Evolutionary conservation across 2,797 vertebrate species (phyloP).

Genomic region (Melanotaenia trifasciata): DNA sequence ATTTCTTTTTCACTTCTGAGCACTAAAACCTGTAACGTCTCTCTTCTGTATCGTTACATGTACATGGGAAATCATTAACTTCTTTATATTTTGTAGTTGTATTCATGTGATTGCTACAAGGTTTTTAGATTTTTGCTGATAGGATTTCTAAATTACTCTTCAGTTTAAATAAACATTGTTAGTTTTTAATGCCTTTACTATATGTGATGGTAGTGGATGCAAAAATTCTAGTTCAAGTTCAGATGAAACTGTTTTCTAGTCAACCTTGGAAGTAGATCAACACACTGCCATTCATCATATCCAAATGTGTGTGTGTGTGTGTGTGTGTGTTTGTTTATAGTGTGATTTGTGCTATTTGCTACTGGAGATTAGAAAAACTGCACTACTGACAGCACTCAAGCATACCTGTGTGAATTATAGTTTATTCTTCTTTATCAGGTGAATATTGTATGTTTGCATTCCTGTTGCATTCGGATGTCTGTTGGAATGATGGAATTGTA

Average conservation of each 20-base stretch:
- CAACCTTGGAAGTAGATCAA: constrained; percentile 4
- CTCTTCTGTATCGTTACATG: not conserved
- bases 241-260: not conserved
- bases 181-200: not conserved
- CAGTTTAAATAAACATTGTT: not conserved
- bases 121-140: not conserved
- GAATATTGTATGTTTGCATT: not conserved
- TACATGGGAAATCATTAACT: not conserved
- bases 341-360: constrained; percentile 18
- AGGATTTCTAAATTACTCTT: not conserved
- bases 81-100: not conserved
- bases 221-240: not conserved
- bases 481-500: constrained; percentile 22
- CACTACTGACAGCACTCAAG: constrained; percentile 31
- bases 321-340: constrained; percentile 4
- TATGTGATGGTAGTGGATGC: not conserved
- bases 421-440: constrained; percentile 4
- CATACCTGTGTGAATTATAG: constrained; percentile 12
- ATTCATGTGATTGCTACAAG: not conserved
- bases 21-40: not conserved
- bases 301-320: not conserved
- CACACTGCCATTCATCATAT: constrained; percentile 15
- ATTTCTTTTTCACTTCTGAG: constrained; percentile 1
- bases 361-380: constrained; percentile 3
- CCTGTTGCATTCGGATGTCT: not conserved